Base-by-base conservation (phyloP, 2,113 vertebrate genomes). In the Semnornis frantzii region DNA sequence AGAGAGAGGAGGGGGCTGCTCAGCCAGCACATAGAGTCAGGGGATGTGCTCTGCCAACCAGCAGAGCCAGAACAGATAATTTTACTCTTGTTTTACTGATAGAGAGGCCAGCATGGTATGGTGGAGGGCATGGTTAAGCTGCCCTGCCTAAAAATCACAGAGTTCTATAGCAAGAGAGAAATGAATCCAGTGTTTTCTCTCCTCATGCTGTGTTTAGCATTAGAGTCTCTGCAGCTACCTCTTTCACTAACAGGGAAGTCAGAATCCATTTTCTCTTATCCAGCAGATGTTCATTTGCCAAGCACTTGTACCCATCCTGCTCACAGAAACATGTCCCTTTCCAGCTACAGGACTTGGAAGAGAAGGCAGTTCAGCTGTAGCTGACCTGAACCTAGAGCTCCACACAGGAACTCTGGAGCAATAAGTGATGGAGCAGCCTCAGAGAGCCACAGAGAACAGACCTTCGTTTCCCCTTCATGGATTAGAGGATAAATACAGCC, bases 391-490 rank as follows among this genome's bases (percentile, higher is more conserved):
- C 44, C 58, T 59, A 19, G 2, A 78, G 25, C 1, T 77, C 66
- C 13, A 46, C 62, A 25, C 8, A 76, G 59, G 75, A 92, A 78
- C n/a, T 80, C 73, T 3, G 3, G n/a, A 54, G 69, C 54, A 91
- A 46, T 16, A 58, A 83, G 33, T 10, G 44, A 60, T 46, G 60
- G 75, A 64, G 39, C 60, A 88, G 37, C 42, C 48, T 80, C 42
- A 68, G 65, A 70, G 52, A 87, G 52, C 4, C 18, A 64, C 34
- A 92, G 68, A 59, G 78, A 76, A 11, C 37, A 82, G 77, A 16
- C 54, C 77, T 83, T 90, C 59, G 65, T 83, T 92, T 90, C 82
- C 44, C 21, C 50, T 84, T 25, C 27, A 15, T 20, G 48, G 54
- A n/a, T 33, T 28, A 55, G 34, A 37, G 15, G 46, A 30, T 58